Evolutionary conservation across 53 echinoderm and acorn worm genomes (phyloP), one percentile per base, ranked within the genome.

Genomic region (Temnopleurus reevesii): DNA sequence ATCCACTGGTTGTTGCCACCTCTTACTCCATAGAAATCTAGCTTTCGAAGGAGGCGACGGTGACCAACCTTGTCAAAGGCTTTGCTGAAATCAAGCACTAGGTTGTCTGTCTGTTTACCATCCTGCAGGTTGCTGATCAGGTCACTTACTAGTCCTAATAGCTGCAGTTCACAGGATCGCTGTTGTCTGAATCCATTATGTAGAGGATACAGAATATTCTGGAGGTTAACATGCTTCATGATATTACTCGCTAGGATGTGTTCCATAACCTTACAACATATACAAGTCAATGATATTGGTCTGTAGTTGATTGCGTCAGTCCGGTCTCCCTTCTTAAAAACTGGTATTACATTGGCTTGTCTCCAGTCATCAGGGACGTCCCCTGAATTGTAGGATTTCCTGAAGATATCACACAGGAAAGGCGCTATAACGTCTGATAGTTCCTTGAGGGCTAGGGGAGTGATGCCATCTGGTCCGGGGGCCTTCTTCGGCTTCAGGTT

Each of bases 251-350:
- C 63, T 3, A 66, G 49, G 29, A 66, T 66, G 71, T 87, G 87
- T 66, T 87, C 87, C 33, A 87, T n/a, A 5, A 31, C 27, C 36
- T 87, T 87, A n/a, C 87, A 87, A 17, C 21, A 1, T 2, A 76
- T 86, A 8, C 55, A 84, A n/a, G 91, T 91, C 18, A 89, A 23
- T 28, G 83, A 89, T 17, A 81, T 34, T 10, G 64, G 89, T 45
- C 91, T 55, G 88, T 79, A 91, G 60, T 91, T 91, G 12, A 25
- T 46, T 88, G 88, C 59, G 4, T 24, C 55, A 25, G 51, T 54
- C 30, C 80, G 29, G 3, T 88, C 77, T 24, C 81, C 88, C 43
- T 86, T 91, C 55, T 91, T 91, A 53, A 91, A 91, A 30, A 91
- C 49, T 26, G 88, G 87, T 35, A 45, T 46, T 4, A 87, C 77